A percentile compares a stretch with the other conserved stretches of the same genome.
These are phyloP conservation scores for Fringilla coelebs DNA, from an alignment of 2,797 vertebrate species.

Conservation along the genomic window DNA sequence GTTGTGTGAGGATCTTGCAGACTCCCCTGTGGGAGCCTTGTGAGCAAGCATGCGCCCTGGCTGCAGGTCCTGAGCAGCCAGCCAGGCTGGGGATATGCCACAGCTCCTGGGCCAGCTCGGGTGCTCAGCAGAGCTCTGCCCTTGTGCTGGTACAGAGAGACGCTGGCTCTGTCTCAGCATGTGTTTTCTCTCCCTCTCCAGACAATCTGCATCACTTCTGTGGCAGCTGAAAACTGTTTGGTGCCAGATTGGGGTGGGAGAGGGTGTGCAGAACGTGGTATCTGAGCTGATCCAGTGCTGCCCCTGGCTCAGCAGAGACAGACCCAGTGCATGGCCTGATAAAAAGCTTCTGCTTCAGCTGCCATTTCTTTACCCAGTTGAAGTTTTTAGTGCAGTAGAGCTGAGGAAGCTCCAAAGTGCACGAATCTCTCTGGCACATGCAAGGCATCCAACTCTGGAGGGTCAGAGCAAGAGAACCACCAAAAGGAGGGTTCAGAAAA, in stretches of 20 bases:
- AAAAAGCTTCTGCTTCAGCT: background rate
- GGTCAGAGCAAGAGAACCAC: background rate
- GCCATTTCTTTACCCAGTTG: accelerated
- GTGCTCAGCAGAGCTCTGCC: background rate
- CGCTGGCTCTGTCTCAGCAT: background rate
- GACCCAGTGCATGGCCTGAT: background rate
- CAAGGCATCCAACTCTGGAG: background rate
- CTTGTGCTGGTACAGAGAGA: background rate
- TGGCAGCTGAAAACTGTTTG: background rate
- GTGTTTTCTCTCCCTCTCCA: background rate
- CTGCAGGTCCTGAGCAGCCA: background rate
- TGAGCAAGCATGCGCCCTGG: background rate
- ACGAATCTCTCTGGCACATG: accelerated
- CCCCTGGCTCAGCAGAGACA: background rate
- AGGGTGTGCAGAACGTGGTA: background rate
- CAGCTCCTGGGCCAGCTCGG: accelerated
- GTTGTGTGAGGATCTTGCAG: background rate
- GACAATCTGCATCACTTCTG: background rate
- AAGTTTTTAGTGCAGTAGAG: background rate
- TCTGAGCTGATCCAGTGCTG: background rate
- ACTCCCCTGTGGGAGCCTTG: background rate
- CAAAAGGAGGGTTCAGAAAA: background rate
- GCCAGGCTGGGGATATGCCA: background rate
- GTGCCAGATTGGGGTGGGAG: background rate
- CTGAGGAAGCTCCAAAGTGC: background rate